Base-by-base conservation (phyloP, 2,797 vertebrate genomes). In the Cossypha caffra region DNA sequence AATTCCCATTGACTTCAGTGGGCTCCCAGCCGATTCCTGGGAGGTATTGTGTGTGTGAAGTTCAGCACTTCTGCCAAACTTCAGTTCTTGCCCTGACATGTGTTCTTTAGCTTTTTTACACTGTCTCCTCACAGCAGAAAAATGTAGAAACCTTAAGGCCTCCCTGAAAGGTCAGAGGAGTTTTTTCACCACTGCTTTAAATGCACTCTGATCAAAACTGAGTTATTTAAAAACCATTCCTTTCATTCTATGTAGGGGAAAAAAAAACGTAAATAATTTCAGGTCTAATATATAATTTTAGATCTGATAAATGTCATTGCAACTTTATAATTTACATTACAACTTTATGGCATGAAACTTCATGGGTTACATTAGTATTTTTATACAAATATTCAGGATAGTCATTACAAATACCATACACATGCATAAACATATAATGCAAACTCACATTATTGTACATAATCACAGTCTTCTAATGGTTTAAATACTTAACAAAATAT, bases 1-100 rank as follows among this genome's bases (percentile, higher is more conserved):
- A 96, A 86, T 73, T 95, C 82, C 88, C 78, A 62, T 66, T 92
- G 93, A 86, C 62, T 96, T 84, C 66, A 86, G 54, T 25, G 76
- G 73, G 90, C 73, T 90, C 45, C 38, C 42, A 67, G 95, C 63
- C 50, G 24, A 88, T 86, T 93, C 75, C 91, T 96, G 90, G 83
- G 95, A 96, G 93, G 90, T 94, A 88, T 16, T 59, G 43, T 86
- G 86, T 52, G 40, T 84, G 69, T 88, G 86, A 96, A 96, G 75
- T 77, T 77, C 94, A 93, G 38, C 57, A 63, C 19, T 91, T 83
- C 78, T 79, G 75, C 81, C 90, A 90, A 51, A 69, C 64, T 85
- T 58, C n/a, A 31, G 7, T 33, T 63, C 83, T 96, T 89, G 58
- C 33, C 94, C 77, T 69, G 52, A 92, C 91, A 72, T 69, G 74